phyloP scores from a whole-genome alignment of 2,888 invertebrate species.

The Orthosia incerta region DNA sequence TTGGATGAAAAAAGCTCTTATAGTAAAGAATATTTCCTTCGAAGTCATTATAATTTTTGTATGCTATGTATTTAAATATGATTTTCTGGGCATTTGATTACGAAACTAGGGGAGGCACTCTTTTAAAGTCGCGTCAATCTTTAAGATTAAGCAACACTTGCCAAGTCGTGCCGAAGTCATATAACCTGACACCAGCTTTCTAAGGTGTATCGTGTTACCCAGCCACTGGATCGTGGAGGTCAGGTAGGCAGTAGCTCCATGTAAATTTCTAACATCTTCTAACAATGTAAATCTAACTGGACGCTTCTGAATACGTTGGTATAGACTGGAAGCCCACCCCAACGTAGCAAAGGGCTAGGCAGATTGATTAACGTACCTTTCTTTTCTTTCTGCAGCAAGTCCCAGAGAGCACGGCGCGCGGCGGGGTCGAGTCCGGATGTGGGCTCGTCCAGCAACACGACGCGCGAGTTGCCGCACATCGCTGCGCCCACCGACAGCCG shows the following conservation, averaged over 20 bases:
- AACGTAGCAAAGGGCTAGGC: not conserved
- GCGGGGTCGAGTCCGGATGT: conserved; percentile 98
- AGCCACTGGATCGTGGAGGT: not conserved
- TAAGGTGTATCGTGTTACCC: not conserved
- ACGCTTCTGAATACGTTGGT: not conserved
- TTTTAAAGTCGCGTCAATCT: too few relatives aligned
- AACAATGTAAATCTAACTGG: too few relatives aligned
- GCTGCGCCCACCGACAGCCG: conserved; percentile 97
- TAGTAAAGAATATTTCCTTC: too few relatives aligned
- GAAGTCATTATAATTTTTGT: too few relatives aligned
- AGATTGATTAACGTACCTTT: conserved; percentile 78
- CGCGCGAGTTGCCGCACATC: conserved; percentile 95
- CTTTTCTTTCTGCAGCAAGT: conserved; percentile 94
- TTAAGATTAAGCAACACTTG: too few relatives aligned
- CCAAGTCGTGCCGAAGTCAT: too few relatives aligned
- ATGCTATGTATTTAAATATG: too few relatives aligned
- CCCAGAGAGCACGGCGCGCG: conserved; percentile 96
- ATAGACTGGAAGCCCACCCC: not conserved
- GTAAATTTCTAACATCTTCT: not conserved
- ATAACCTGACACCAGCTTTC: not conserved
- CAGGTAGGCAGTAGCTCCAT: not conserved
- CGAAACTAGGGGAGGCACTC: too few relatives aligned
- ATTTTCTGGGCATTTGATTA: too few relatives aligned
- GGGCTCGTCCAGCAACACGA: conserved; percentile 95
- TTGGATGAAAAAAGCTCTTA: too few relatives aligned